Conservation (phyloP, 2,113 vertebrate genomes). For the Lophura nycthemera region DNA sequence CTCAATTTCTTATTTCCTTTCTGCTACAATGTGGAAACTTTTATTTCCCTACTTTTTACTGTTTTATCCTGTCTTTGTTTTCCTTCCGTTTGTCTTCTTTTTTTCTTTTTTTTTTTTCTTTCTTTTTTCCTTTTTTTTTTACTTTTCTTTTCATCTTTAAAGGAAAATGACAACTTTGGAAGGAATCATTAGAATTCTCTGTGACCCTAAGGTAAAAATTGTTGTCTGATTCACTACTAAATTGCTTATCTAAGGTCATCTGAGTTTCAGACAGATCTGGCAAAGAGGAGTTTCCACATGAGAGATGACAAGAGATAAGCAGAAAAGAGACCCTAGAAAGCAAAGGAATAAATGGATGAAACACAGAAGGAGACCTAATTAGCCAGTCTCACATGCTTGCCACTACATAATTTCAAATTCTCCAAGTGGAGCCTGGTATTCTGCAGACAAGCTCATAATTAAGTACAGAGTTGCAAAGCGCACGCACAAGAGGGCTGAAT, state of each 20-base stretch:
- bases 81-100: background rate
- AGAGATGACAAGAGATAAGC: background rate
- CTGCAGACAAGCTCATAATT: constrained; percentile 6
- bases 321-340: background rate
- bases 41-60: background rate
- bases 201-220: background rate
- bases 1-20: background rate
- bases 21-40: background rate
- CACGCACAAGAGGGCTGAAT: background rate
- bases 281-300: background rate
- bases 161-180: background rate
- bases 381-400: background rate
- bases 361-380: background rate
- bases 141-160: background rate
- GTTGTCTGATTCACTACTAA: background rate
- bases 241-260: background rate
- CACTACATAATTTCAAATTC: background rate
- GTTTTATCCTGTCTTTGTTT: background rate
- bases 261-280: background rate
- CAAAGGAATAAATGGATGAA: background rate
- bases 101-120: too few relatives aligned
- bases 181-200: background rate
- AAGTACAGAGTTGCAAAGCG: background rate
- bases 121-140: too few relatives aligned
- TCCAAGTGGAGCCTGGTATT: constrained; percentile 14